Evolutionary conservation across 2,797 vertebrate genomes (phyloP), one percentile per base, ranked within the genome.

Genomic region (Lagocephalus sceleratus): DNA sequence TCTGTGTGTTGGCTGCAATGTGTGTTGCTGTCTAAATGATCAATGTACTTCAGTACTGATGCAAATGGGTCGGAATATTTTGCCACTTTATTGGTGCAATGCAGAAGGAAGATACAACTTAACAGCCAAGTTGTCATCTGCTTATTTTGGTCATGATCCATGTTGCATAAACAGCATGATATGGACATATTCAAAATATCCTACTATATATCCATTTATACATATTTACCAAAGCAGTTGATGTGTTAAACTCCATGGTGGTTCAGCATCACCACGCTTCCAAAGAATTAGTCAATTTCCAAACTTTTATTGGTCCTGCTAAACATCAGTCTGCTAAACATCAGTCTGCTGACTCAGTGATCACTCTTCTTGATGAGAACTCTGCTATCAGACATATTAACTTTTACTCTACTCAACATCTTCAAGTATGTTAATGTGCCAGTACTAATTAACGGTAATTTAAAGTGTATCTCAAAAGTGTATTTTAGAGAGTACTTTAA

Each of bases 311-410:
- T 51, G 41, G 19, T 57, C 49, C 46, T 68, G n/a, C n/a, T n/a
- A n/a, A n/a, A n/a, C n/a, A n/a, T n/a, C n/a, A 76, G 78, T 66
- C 50, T 51, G 58, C 54, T 55, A 54, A 46, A 25, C 23, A 73
- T 68, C 20, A 48, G 55, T 70, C 75, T 17, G 51, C 21, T 65
- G 42, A 55, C 60, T 68, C 52, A 40, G 66, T 63, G 64, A 53
- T 50, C 29, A 50, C 17, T 52, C 38, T 64, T 61, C 32, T 46
- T 51, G 35, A 64, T 41, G 46, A 54, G 29, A 26, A 39, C 29
- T 32, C 40, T 35, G 10, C 32, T 35, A 16, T 41, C 42, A 44
- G 19, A 20, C 12, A 44, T 44, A 44, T 44, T 44, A 12, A 32
- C 26, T 6, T 26, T 26, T 29, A 29, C 32, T 35, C 12, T 29